phyloP scores from a whole-genome alignment of 1,140 invertebrate genomes.

The Anadara kagoshimensis region DNA sequence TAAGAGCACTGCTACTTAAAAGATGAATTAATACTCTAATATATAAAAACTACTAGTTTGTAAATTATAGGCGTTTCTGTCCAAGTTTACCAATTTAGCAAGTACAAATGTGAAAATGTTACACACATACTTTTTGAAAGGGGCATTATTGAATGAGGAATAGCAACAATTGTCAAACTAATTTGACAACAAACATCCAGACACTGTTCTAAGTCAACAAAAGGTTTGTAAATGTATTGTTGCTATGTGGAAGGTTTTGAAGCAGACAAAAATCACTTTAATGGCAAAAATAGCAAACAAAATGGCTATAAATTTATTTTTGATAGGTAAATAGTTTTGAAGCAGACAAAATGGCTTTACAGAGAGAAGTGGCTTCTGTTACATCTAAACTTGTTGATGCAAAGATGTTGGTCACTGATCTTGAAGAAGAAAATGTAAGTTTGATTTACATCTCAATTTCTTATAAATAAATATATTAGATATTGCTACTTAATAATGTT shows the following conservation, averaged over 20 bases:
- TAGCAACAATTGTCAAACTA: too few species aligned
- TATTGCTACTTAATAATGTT: too few species aligned
- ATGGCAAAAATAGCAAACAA: background rate
- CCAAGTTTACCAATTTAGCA: background rate
- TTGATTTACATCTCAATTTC: background rate
- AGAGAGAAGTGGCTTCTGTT: conserved; percentile 89
- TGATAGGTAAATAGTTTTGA: conserved; percentile 87
- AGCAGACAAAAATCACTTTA: too few species aligned
- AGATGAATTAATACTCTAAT: background rate
- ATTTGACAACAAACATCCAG: too few species aligned
- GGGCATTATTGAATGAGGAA: too few species aligned
- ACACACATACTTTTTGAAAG: too few species aligned
- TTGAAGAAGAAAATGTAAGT: conserved; percentile 94
- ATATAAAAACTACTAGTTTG: background rate
- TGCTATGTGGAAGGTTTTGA: too few species aligned
- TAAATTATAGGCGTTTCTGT: background rate
- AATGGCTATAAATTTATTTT: too few species aligned
- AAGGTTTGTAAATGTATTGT: too few species aligned
- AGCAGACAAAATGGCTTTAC: conserved; percentile 89
- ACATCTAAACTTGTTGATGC: conserved; percentile 92
- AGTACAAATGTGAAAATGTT: background rate
- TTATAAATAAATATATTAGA: too few species aligned
- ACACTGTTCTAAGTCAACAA: too few species aligned
- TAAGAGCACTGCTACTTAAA: background rate
- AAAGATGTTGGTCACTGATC: conserved; percentile 87